Percentiles rank a stretch among this genome's conserved stretches.
phyloP scores from a whole-genome alignment of 2,113 vertebrate genomes.

The Columbina picui region DNA sequence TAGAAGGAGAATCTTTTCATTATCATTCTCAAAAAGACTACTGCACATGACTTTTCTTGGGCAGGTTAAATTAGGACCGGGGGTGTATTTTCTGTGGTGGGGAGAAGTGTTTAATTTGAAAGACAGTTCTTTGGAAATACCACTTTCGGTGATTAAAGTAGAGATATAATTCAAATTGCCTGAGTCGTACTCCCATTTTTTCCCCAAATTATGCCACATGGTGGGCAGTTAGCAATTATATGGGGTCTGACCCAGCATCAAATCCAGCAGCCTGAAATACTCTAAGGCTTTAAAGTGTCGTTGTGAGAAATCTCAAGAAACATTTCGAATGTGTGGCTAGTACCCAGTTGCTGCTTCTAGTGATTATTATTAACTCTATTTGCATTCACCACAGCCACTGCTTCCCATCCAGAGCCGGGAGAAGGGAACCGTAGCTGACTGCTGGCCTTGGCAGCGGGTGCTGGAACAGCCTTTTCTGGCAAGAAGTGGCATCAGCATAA shows the following conservation, averaged over 20 bases:
- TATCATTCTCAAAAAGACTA: background rate
- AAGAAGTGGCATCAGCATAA: background rate
- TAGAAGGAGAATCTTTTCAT: background rate
- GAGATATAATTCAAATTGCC: background rate
- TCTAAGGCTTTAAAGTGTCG: background rate
- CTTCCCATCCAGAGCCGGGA: background rate
- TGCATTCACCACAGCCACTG: background rate
- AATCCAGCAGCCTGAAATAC: background rate
- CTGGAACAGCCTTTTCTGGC: background rate
- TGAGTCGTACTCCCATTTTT: constrained; percentile 17
- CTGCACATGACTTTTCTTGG: background rate
- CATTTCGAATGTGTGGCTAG: background rate
- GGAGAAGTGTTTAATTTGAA: background rate
- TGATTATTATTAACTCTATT: background rate
- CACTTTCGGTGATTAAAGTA: background rate
- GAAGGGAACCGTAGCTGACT: background rate
- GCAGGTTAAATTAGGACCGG: background rate
- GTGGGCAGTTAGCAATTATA: background rate
- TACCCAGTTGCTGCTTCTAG: background rate
- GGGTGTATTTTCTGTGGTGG: background rate
- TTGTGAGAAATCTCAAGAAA: background rate
- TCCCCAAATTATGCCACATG: background rate
- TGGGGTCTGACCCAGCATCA: background rate
- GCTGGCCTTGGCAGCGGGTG: background rate
- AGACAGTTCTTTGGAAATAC: background rate